phyloP scores from a whole-genome alignment of 2,797 vertebrate species.

The Brachyrhaphis roseni region DNA sequence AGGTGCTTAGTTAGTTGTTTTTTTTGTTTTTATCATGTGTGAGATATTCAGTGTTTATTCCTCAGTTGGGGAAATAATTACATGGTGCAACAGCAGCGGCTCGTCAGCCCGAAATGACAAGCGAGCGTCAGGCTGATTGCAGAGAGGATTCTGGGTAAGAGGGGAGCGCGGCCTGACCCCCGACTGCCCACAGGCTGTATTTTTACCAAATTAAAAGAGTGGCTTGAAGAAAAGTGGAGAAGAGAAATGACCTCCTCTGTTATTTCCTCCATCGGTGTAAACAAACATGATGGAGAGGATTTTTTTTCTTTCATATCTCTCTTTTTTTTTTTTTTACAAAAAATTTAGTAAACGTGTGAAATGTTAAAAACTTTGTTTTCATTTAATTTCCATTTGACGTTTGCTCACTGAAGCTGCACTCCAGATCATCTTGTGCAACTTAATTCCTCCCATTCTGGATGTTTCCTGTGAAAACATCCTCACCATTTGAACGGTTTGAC shows the following conservation, averaged over 20 bases:
- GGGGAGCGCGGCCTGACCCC: constrained; percentile 62
- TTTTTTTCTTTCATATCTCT: background rate
- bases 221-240: background rate
- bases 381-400: background rate
- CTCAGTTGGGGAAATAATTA: constrained; percentile 67
- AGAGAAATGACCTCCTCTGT: background rate
- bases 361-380: background rate
- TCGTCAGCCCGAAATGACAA: constrained; percentile 67
- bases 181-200: constrained; percentile 60
- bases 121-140: constrained; percentile 65
- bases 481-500: background rate
- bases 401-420: background rate
- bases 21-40: background rate
- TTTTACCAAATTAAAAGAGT: constrained; percentile 48
- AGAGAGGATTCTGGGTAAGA: constrained; percentile 64
- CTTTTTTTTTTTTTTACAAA: background rate
- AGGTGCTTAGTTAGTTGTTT: constrained; percentile 1
- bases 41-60: constrained; percentile 50
- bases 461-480: background rate
- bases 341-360: background rate
- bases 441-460: background rate
- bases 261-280: background rate
- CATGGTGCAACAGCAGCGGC: constrained; percentile 57
- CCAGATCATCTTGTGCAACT: background rate
- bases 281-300: constrained; percentile 4